phyloP scores from a whole-genome alignment of 2,888 invertebrate species.

The Allolobophora icterica region DNA sequence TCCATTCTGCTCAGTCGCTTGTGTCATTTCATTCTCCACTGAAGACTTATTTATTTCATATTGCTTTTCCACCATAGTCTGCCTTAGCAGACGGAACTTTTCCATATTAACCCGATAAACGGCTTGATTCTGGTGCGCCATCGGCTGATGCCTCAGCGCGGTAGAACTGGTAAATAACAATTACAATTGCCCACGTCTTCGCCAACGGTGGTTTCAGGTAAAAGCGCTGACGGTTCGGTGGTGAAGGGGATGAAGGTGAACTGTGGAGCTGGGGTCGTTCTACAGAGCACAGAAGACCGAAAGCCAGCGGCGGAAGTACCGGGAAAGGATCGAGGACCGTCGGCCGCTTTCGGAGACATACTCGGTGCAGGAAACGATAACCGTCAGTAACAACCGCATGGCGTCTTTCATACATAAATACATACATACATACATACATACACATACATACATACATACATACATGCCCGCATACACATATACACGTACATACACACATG shows the following conservation, averaged over 20 bases:
- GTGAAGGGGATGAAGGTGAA: neutral
- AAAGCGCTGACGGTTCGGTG: neutral
- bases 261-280: neutral
- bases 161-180: too few relatives aligned
- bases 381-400: neutral
- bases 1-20: too few relatives aligned
- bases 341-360: neutral
- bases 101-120: too few relatives aligned
- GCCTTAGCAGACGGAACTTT: too few relatives aligned
- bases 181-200: neutral
- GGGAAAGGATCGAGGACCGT: too few relatives aligned
- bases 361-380: neutral
- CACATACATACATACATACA: neutral
- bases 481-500: neutral
- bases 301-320: neutral
- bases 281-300: neutral
- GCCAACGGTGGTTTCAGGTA: neutral
- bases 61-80: too few relatives aligned
- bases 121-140: too few relatives aligned
- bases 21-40: too few relatives aligned
- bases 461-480: neutral
- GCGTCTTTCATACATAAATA: neutral
- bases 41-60: too few relatives aligned
- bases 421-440: neutral
- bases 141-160: too few relatives aligned